phyloP scores from a whole-genome alignment of 2,113 vertebrate species.

The Synodontis membranacea region DNA sequence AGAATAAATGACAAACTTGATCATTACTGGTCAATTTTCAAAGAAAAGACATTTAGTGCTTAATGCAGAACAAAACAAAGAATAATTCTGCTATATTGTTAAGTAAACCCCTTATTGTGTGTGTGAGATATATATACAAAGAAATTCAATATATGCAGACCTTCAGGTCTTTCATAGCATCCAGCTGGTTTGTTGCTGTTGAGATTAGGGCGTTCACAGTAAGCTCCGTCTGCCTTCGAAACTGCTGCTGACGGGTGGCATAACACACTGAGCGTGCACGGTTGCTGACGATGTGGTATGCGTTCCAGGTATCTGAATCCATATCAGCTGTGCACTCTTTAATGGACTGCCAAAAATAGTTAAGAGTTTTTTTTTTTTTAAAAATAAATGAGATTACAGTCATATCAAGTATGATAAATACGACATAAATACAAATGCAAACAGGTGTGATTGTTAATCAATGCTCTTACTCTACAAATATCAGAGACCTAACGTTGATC shows the following conservation, averaged over 20 bases:
- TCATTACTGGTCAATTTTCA: neutral
- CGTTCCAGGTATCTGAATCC: slow-evolving; percentile 81
- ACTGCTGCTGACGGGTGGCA: slow-evolving; percentile 77
- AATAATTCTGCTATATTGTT: neutral
- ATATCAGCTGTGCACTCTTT: slow-evolving; percentile 76
- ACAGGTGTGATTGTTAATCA: neutral
- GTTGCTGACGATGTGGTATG: slow-evolving; percentile 84
- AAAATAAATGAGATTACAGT: neutral
- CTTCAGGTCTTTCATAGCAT: slow-evolving; percentile 78
- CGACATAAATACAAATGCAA: neutral
- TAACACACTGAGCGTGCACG: slow-evolving; percentile 79
- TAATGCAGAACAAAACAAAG: neutral
- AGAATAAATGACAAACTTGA: neutral
- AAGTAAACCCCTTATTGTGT: neutral
- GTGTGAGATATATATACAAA: neutral
- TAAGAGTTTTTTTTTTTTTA: no score
- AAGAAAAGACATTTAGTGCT: neutral
- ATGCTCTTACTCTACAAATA: neutral
- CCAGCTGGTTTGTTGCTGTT: slow-evolving; percentile 74
- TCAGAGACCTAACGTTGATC: neutral
- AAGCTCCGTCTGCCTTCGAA: slow-evolving; percentile 72
- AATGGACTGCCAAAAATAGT: slow-evolving; percentile 65
- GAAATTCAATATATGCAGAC: slow-evolving; percentile 49
- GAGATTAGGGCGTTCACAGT: slow-evolving; percentile 78
- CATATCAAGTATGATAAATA: neutral